phyloP scores from a whole-genome alignment of 2,888 invertebrate genomes.

The Cephus rjabovi region DNA sequence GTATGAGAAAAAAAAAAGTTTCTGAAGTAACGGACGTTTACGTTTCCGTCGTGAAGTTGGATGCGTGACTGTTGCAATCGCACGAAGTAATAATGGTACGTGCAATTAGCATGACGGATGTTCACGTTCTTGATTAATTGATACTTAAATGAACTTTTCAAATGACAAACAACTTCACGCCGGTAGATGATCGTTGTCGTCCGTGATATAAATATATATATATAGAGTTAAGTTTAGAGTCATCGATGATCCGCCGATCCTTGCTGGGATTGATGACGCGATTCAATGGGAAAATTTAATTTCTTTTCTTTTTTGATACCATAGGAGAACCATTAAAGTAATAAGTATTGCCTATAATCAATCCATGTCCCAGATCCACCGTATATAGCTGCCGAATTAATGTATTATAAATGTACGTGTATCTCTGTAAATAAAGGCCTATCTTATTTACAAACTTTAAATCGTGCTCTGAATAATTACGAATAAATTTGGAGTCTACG shows the following conservation, averaged over 20 bases:
- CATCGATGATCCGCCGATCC: not conserved
- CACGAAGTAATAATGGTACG: not conserved
- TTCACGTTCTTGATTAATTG: not conserved
- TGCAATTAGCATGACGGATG: not conserved
- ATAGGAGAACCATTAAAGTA: constrained; percentile 27
- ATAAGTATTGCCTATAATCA: constrained; percentile 16
- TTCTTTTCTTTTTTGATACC: constrained; percentile 36
- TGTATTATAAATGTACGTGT: constrained; percentile 49
- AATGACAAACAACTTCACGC: not conserved
- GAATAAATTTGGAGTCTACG: constrained; percentile 5
- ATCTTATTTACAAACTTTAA: constrained; percentile 32
- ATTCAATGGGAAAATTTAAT: constrained; percentile 4
- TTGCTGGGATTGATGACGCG: not conserved
- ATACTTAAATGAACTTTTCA: not conserved
- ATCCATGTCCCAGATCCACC: constrained; percentile 26
- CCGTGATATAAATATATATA: not conserved
- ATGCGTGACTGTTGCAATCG: not conserved
- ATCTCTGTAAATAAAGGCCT: constrained; percentile 53
- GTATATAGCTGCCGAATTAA: constrained; percentile 41
- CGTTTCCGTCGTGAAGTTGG: not conserved
- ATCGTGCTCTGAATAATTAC: not conserved
- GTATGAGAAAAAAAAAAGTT: not conserved
- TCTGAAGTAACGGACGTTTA: not conserved
- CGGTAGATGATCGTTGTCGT: not conserved
- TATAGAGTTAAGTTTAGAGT: not conserved